These are phyloP conservation scores for Whitmania pigra DNA, from an alignment of 1,140 invertebrate species.

Conservation along the genomic window DNA sequence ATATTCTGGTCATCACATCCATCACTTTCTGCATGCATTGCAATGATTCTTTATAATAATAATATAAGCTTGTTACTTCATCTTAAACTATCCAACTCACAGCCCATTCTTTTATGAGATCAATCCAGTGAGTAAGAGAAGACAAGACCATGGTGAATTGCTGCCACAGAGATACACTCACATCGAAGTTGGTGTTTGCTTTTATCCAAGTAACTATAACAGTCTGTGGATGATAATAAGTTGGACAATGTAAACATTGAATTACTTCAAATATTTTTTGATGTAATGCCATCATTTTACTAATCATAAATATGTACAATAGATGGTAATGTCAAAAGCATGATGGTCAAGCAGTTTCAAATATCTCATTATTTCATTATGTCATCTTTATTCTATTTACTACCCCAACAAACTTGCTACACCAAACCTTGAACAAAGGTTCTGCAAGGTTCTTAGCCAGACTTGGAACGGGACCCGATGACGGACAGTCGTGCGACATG, in stretches of 20 bases:
- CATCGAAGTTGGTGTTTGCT: conserved; percentile 83
- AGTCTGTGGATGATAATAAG: conserved; percentile 59
- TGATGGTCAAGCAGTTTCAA: no score
- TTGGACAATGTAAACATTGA: conserved; percentile 18
- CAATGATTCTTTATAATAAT: neutral
- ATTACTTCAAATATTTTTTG: neutral
- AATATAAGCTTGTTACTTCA: neutral
- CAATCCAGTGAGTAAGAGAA: conserved; percentile 81
- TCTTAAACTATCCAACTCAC: conserved; percentile 45
- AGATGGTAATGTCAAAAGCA: no score
- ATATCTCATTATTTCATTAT: neutral
- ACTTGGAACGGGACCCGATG: conserved; percentile 61
- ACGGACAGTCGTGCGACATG: conserved; percentile 59
- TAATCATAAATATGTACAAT: no score
- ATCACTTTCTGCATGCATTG: conserved; percentile 69
- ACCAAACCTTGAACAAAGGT: conserved; percentile 60
- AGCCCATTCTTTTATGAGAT: conserved; percentile 87
- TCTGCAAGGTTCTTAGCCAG: conserved; percentile 72
- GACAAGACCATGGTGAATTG: conserved; percentile 76
- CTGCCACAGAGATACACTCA: conserved; percentile 79
- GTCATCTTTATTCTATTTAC: neutral
- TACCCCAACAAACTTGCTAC: neutral
- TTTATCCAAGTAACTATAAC: conserved; percentile 96
- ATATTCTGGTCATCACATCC: conserved; percentile 79
- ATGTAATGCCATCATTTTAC: no score